Evolutionary conservation across 2,888 invertebrate genomes (phyloP), one percentile per base, ranked within the genome.

Genomic region (Ectemnius continuus): DNA sequence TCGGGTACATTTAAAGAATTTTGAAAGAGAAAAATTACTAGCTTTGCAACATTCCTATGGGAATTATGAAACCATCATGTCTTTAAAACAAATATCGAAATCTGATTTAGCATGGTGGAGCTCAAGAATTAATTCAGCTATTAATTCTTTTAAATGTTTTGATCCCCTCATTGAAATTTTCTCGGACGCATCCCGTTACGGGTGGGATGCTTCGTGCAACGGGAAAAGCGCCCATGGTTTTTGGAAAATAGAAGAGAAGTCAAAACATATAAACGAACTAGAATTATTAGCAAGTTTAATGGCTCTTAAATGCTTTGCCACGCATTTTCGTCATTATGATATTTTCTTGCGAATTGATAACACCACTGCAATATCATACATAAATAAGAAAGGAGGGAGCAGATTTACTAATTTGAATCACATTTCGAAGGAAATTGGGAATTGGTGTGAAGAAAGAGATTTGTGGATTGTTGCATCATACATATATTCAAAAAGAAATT

Each of bases 371-470:
- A 36, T 36, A 36, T 36, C 11, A 36, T 36, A 11, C 2, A 36
- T 36, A 36, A 36, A 36, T 36, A 36, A 36, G 36, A 36, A 36
- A 36, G 36, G 36, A 8, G 36, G 36, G 11, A 36, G 8, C 11
- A 36, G 36, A 36, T 36, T 36, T 36, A 11, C 36, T 23, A 1
- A 67, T 56, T 4, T 26, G 26, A 23, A 26, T 26, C 1, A 3
- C 5, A 4, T 16, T 62, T 11, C 16, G 26, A 0, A 8, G 18
- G 1, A 14, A 14, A 8, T n/a, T 4, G 68, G 75, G 62, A 26
- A 78, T 14, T 64, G 72, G 66, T 68, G 70, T 0, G 73, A 78
- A 28, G 20, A n/a, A 11, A 63, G 75, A 4, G 63, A 83, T 2
- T 36, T 20, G 46, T 48, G 61, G 64, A 2, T 73, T 8, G 1